Evolutionary conservation across 2,113 vertebrate species (phyloP), one percentile per base, ranked within the genome.

Genomic region (Alosa alosa): DNA sequence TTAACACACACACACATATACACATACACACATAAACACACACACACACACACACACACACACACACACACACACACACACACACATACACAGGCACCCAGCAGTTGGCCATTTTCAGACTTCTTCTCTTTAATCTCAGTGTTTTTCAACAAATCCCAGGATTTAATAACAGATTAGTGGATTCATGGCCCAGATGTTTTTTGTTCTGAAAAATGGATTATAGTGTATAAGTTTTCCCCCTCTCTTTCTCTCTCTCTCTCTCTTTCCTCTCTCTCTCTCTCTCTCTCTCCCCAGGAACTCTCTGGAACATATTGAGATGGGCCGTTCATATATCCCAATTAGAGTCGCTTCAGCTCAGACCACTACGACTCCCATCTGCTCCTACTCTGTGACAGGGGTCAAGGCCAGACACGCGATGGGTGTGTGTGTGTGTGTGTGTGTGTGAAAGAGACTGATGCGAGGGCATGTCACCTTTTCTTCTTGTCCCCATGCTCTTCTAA

Each of bases 101-200:
- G 95, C 96, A 96, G 96, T 96, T 96, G 96, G 95, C 96, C 95
- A 95, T 96, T 91, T 96, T 96, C 96, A 96, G 96, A 98, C 96
- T 97, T 96, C 96, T 97, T 96, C 96, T 94, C 95, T 96, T 96
- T 99, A 98, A 98, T 99, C 97, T 97, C 96, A 95, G 95, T 98
- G 97, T 99, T 98, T 98, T 97, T 97, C 97, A 97, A 98, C 97
- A 98, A 98, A 99, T 98, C 96, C 93, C 94, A 89, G 97, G 96
- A 97, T 98, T 99, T 98, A 99, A 97, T 97, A 96, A 96, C 96
- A 99, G 98, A 99, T 99, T 99, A 99, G 95, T 96, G 97, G 97
- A 98, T 97, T 98, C 97, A 96, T 94, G 88, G 94, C 96, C 97
- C 97, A 98, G 97, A 99, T 99, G 98, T 98, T 99, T 98, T 97